A percentile compares a stretch with the other conserved stretches of the same genome.
phyloP scores from a whole-genome alignment of 2,113 vertebrate genomes.

The Balaeniceps rex region DNA sequence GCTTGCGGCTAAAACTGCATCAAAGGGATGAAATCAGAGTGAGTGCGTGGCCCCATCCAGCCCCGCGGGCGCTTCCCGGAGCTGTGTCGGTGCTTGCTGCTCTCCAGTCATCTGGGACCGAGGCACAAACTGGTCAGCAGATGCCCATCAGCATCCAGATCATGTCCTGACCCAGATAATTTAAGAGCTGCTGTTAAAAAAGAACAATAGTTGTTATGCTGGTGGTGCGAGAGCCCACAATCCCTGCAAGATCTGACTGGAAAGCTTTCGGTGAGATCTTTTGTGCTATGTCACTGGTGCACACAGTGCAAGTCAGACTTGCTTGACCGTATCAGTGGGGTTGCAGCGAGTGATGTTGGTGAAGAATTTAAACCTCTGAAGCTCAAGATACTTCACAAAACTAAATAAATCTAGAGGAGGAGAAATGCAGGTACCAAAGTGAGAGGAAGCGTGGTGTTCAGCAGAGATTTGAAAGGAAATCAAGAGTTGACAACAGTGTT shows the following conservation, averaged over 20 bases:
- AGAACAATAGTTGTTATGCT: background rate
- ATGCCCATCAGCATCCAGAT: background rate
- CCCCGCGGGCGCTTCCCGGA: background rate
- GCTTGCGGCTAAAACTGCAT: background rate
- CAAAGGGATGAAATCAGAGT: background rate
- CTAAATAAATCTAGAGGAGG: background rate
- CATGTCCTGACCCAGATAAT: rapidly evolving
- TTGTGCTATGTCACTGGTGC: no score
- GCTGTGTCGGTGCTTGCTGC: background rate
- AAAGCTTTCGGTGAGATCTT: background rate
- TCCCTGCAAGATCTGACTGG: background rate
- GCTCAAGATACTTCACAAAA: background rate
- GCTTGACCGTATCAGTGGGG: background rate
- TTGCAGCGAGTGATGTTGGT: background rate
- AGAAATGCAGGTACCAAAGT: background rate
- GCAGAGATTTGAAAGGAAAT: background rate
- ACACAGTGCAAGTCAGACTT: background rate
- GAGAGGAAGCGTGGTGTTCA: background rate
- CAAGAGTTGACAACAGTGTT: rapidly evolving
- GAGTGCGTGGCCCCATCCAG: background rate
- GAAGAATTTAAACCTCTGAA: background rate
- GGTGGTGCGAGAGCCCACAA: background rate
- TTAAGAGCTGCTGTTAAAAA: background rate
- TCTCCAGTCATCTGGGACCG: no score
- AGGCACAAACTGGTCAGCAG: background rate